Evolutionary conservation across 2,113 vertebrate genomes (phyloP).

Genomic region (Leptobrachium leishanense): DNA sequence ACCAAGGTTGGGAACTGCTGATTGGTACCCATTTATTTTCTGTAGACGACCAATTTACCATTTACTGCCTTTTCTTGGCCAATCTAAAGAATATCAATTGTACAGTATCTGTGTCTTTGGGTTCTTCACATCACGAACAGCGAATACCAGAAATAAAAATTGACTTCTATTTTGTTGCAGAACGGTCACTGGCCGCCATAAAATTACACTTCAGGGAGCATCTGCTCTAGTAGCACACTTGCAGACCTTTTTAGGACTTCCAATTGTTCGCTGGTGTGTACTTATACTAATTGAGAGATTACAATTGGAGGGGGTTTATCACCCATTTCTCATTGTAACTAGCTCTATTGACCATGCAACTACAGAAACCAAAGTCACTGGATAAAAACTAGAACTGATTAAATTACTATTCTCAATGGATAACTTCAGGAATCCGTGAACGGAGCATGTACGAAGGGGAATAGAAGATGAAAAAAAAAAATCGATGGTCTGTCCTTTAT

Average conservation of each 20-base stretch:
- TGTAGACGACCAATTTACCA: too few species aligned
- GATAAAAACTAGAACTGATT: background rate
- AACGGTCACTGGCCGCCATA: background rate
- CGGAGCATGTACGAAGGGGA: background rate
- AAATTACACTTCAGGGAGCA: background rate
- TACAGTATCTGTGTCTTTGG: too few species aligned
- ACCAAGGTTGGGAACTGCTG: too few species aligned
- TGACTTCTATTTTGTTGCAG: too few species aligned
- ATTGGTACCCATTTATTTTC: too few species aligned
- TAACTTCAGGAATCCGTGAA: background rate
- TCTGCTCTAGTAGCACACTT: background rate
- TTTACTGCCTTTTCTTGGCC: too few species aligned
- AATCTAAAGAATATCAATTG: too few species aligned
- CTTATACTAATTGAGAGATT: background rate
- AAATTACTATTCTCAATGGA: background rate
- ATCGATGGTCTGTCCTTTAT: constrained; percentile 13
- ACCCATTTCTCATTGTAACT: background rate
- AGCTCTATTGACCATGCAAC: background rate
- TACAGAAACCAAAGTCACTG: background rate
- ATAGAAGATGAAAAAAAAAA: background rate
- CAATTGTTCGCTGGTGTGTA: background rate
- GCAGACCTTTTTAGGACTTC: background rate
- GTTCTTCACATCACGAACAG: background rate
- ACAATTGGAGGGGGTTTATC: background rate
- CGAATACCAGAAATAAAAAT: background rate